A percentile compares a stretch with the other conserved stretches of the same genome.
Evolutionary conservation across 2,797 vertebrate genomes (phyloP).

Genomic region (Mycteria americana): DNA sequence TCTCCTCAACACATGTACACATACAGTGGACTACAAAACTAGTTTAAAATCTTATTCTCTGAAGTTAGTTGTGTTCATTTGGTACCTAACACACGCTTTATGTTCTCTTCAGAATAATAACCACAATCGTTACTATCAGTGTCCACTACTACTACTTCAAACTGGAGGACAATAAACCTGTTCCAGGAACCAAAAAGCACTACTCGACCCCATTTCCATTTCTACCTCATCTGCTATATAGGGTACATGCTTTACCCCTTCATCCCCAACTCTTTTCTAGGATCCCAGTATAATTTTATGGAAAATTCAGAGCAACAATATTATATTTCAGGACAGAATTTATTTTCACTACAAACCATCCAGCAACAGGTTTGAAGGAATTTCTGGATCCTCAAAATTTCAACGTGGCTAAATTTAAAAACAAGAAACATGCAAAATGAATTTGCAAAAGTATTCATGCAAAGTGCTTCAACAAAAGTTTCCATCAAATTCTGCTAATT

Average conservation of each 20-base stretch:
- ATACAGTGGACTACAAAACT: not conserved
- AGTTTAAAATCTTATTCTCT: not conserved
- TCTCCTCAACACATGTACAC: not conserved
- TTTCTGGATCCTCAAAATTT: not conserved
- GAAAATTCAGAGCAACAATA: not conserved
- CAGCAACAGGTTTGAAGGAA: not conserved
- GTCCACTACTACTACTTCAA: not conserved
- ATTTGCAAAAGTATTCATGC: conserved; percentile 48
- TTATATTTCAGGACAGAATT: not conserved
- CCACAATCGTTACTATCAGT: not conserved
- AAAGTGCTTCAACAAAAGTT: conserved; percentile 43
- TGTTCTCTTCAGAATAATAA: not conserved
- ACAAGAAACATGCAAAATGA: conserved; percentile 65
- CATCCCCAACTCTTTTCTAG: not conserved
- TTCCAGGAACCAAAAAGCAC: not conserved
- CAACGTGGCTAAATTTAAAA: not conserved
- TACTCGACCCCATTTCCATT: not conserved
- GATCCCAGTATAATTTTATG: not conserved
- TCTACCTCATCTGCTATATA: not conserved
- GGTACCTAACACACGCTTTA: not conserved
- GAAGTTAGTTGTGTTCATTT: not conserved
- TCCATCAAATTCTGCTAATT: not conserved
- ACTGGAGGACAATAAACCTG: not conserved
- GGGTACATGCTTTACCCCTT: not conserved
- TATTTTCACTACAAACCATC: not conserved